Percentiles rank a stretch among this genome's conserved stretches.
These are phyloP conservation scores for Hylaeus anthracinus DNA, from an alignment of 1,140 invertebrate species.

Conservation along the genomic window DNA sequence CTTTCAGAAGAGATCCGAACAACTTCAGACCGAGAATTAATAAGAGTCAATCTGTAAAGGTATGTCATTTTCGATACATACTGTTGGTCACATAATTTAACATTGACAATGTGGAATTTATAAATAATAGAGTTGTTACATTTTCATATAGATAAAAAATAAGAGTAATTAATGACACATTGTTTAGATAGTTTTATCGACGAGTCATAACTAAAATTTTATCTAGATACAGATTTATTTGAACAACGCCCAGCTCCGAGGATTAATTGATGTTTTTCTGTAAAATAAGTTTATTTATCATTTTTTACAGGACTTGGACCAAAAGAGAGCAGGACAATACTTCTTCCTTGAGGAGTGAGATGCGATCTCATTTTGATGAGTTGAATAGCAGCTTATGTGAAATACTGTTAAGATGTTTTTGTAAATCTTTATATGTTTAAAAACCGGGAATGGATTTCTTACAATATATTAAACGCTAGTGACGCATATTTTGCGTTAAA, in stretches of 20 bases:
- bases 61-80: constrained; percentile 70
- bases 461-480: constrained; percentile 28
- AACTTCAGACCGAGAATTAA: constrained; percentile 99
- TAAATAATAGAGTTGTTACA: too few relatives aligned
- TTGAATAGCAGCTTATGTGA: constrained; percentile 48
- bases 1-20: constrained; percentile 98
- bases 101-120: neutral
- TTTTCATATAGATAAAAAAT: neutral
- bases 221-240: too few relatives aligned
- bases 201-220: too few relatives aligned
- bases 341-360: constrained; percentile 98
- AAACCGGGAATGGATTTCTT: constrained; percentile 43
- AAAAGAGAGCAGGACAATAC: constrained; percentile 98
- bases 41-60: constrained; percentile 97
- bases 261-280: neutral
- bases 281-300: constrained; percentile 9
- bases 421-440: constrained; percentile 61
- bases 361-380: constrained; percentile 1
- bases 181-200: too few relatives aligned
- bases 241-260: too few relatives aligned
- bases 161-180: too few relatives aligned
- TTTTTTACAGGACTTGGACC: constrained; percentile 92
- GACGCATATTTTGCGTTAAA: constrained; percentile 15
- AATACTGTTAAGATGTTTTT: constrained; percentile 48
- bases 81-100: neutral